phyloP scores from a whole-genome alignment of 2,113 vertebrate genomes.

The Coturnix japonica region DNA sequence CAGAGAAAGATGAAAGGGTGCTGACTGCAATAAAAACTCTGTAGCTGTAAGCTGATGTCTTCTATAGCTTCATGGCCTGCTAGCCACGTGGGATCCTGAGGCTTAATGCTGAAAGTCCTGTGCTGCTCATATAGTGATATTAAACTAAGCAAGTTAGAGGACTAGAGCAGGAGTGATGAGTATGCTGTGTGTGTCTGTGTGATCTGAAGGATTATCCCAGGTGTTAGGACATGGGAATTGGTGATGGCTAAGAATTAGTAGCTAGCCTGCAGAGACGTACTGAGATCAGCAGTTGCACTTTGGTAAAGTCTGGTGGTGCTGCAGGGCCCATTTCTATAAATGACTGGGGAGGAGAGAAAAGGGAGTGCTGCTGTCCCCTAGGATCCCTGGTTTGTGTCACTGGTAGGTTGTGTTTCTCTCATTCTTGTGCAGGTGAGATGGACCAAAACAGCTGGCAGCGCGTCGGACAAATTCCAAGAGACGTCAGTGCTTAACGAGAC shows the following conservation, averaged over 20 bases:
- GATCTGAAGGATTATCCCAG: background rate
- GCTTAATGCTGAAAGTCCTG: background rate
- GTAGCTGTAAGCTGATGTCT: conserved; percentile 2
- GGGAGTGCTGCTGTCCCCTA: background rate
- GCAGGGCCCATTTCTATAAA: background rate
- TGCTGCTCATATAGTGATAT: background rate
- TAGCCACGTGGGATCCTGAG: background rate
- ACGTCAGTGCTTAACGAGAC: conserved; percentile 97
- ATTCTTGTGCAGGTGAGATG: conserved; percentile 87
- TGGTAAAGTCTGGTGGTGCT: background rate
- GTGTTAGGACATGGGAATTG: accelerated
- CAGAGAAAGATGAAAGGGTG: background rate
- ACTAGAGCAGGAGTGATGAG: background rate
- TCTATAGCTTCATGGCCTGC: background rate
- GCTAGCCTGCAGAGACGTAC: background rate
- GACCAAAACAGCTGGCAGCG: conserved; percentile 97
- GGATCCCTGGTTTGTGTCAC: background rate
- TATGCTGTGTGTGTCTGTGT: background rate
- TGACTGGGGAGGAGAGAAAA: background rate
- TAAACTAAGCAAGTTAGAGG: background rate
- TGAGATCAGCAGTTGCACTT: background rate
- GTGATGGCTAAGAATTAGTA: background rate
- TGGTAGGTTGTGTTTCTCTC: background rate
- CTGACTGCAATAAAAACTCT: conserved; percentile 32
- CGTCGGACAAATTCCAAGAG: conserved; percentile 98